These are phyloP conservation scores for Leistus spinibarbis DNA, from an alignment of 2,888 invertebrate genomes.

Conservation along the genomic window DNA sequence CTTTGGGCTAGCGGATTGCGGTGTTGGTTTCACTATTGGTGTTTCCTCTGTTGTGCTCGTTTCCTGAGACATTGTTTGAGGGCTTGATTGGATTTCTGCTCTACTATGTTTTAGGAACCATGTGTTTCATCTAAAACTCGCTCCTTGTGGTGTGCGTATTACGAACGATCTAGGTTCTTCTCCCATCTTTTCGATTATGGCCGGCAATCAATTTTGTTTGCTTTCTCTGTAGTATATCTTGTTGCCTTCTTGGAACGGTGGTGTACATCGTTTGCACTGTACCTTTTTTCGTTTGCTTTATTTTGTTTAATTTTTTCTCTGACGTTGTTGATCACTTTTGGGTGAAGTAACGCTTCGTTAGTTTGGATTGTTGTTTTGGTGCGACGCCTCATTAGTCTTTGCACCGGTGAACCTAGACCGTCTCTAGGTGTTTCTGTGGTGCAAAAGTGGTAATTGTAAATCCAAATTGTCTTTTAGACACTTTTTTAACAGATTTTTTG, in stretches of 20 bases:
- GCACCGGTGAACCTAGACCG: conserved; percentile 15
- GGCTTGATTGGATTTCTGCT: too few species aligned
- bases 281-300: background rate
- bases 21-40: too few species aligned
- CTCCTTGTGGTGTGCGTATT: background rate
- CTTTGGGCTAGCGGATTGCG: too few species aligned
- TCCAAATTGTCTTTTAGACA: background rate
- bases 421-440: conserved; percentile 22
- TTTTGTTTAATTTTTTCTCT: too few species aligned
- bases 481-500: conserved; percentile 34
- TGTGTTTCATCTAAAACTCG: background rate
- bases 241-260: background rate
- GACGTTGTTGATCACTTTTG: background rate
- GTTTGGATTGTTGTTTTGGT: background rate
- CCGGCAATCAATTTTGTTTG: background rate
- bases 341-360: background rate
- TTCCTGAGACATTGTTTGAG: too few species aligned
- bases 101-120: conserved; percentile 3
- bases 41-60: too few species aligned
- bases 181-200: background rate
- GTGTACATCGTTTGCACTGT: background rate
- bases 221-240: background rate
- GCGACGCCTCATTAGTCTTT: conserved; percentile 6
- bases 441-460: conserved; percentile 8
- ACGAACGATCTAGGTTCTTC: background rate